A percentile compares a stretch with the other conserved stretches of the same genome.
These are phyloP conservation scores for Polyergus mexicanus DNA, from an alignment of 1,140 invertebrate genomes.

Conservation along the genomic window DNA sequence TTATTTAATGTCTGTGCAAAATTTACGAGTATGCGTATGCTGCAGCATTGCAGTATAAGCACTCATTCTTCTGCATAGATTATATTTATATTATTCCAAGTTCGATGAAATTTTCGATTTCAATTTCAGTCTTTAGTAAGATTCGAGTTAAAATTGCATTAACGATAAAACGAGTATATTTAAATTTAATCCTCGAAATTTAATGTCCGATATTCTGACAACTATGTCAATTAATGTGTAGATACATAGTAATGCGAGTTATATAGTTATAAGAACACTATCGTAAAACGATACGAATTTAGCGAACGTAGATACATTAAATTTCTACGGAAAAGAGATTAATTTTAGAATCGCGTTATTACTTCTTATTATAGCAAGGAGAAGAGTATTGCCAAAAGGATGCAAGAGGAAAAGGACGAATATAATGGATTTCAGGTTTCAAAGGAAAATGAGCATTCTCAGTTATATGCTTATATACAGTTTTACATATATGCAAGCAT, in stretches of 20 bases:
- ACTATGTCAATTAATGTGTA: neutral
- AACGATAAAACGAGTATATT: neutral
- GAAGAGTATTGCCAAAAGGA: constrained; percentile 57
- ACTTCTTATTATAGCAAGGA: constrained; percentile 4
- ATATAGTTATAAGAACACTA: neutral
- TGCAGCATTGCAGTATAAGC: neutral
- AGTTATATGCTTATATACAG: constrained; percentile 26
- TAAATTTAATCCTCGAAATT: neutral
- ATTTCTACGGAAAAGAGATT: neutral
- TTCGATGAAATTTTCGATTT: constrained; percentile 37
- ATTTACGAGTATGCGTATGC: constrained; percentile 33
- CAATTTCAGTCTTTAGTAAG: neutral
- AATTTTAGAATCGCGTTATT: constrained; percentile 34
- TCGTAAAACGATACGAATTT: neutral
- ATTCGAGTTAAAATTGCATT: neutral
- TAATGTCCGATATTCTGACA: too few relatives aligned
- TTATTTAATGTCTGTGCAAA: constrained; percentile 43
- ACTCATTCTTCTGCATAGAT: neutral
- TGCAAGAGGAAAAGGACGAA: constrained; percentile 31
- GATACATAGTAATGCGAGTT: neutral
- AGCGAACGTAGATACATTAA: neutral
- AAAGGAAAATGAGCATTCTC: constrained; percentile 63
- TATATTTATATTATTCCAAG: constrained; percentile 22
- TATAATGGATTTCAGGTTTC: constrained; percentile 55
- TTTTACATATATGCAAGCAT: constrained; percentile 25